These are phyloP conservation scores for Eupithecia subumbrata DNA, from an alignment of 2,888 invertebrate species.

Conservation along the genomic window DNA sequence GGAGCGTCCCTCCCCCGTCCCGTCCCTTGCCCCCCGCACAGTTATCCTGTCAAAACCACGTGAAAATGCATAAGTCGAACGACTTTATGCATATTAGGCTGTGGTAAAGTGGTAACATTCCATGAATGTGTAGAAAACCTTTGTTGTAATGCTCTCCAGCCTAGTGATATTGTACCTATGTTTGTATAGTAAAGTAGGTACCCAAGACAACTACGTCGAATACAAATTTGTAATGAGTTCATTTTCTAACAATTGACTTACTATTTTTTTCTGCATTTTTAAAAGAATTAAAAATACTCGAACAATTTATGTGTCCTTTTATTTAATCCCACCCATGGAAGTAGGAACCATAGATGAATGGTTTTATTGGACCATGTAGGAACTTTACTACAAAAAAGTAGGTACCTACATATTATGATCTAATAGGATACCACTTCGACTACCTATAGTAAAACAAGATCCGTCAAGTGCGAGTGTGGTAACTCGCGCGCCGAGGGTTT, in stretches of 20 bases:
- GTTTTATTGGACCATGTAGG: no score
- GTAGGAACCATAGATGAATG: not conserved
- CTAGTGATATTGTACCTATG: constrained; percentile 5
- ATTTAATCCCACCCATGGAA: not conserved
- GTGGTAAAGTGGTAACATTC: not conserved
- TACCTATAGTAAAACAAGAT: no score
- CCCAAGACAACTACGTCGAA: constrained; percentile 55
- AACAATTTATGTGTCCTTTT: constrained; percentile 48
- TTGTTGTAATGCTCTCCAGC: not conserved
- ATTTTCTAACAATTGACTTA: constrained; percentile 78
- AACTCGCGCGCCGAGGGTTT: no score
- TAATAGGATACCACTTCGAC: no score
- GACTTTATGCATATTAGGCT: no score
- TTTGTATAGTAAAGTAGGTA: not conserved
- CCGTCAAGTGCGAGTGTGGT: no score
- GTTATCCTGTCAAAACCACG: no score
- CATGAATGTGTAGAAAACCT: constrained; percentile 4
- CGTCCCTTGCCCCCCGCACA: no score
- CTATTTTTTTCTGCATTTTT: constrained; percentile 79
- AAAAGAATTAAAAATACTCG: constrained; percentile 76
- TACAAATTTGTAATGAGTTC: constrained; percentile 84
- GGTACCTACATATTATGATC: no score
- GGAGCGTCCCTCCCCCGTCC: no score
- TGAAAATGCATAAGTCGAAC: no score
- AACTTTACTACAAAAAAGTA: no score